Conservation (phyloP, 2,113 vertebrate species). For the Atrichornis clamosus region DNA sequence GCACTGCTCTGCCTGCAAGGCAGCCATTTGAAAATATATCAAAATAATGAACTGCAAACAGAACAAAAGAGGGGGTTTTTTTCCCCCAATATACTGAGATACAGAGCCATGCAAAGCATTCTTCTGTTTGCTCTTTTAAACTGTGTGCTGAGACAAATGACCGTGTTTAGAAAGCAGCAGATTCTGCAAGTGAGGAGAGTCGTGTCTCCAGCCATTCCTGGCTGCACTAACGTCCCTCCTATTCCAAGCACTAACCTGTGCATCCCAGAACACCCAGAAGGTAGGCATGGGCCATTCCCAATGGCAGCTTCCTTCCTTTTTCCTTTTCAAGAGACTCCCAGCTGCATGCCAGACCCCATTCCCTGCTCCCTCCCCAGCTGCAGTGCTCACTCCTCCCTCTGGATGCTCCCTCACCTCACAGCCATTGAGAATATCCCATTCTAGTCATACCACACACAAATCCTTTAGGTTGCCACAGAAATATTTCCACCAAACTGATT, state of each 20-base stretch:
- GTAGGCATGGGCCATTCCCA: not conserved
- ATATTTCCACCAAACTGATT: not conserved
- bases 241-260: not conserved
- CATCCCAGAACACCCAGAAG: not conserved
- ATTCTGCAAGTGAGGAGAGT: not conserved
- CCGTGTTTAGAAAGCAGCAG: not conserved
- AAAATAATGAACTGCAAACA: not conserved
- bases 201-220: rapidly evolving
- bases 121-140: not conserved
- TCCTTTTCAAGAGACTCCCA: not conserved
- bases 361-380: not conserved
- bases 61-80: not conserved
- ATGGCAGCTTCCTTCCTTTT: not conserved
- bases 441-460: not conserved
- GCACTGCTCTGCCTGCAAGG: not conserved
- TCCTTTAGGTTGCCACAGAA: not conserved
- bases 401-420: not conserved
- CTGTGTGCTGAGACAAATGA: not conserved
- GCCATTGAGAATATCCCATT: not conserved
- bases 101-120: not conserved
- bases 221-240: not conserved
- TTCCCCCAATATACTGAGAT: not conserved
- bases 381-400: not conserved
- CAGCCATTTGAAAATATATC: not conserved
- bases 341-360: rapidly evolving